Evolutionary conservation across 1,140 invertebrate genomes (phyloP), one percentile per base, ranked within the genome.

Genomic region (Lasaia peninsularis): DNA sequence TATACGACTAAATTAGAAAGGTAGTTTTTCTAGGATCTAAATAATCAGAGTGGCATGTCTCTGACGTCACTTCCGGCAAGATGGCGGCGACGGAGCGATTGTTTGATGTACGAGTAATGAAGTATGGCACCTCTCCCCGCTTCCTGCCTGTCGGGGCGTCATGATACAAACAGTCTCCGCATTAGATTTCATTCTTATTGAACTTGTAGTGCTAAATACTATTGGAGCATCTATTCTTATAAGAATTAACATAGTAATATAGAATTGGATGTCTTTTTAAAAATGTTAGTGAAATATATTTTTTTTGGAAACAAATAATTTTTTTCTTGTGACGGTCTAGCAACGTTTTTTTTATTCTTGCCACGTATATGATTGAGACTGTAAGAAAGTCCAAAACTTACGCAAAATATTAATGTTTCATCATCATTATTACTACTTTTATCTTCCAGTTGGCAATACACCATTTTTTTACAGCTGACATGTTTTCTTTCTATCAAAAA

Each of bases 101-200:
- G 84, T 87, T 87, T 87, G 84, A 87, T 85, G 77, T 78, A 78
- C 75, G 75, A 80, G 80, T 85, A 85, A 87, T 87, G 84, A 87
- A 87, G 81, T 83, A 77, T 80, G 73, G 73, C 75, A 79, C 73
- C 75, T 80, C 79, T 79, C 78, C 71, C 75, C 71, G 73, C 69
- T 83, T 81, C 80, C 79, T 77, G 74, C 20, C 74, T 74, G 76
- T 76, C 74, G 68, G 74, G 70, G 80, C 75, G 80, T 81, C 81
- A 80, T 81, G 78, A 85, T 80, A 85, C 65, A 54, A 72, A 71
- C 69, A 71, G 75, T 73, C 72, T 69, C 65, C 72, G 72, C 74
- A 75, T 76, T 77, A 76, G 71, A 71, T 54, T 53, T 21, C 2
- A 49, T 49, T 53, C 60, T 60, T 60, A 57, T 64, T 64, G 21